A percentile compares a stretch with the other conserved stretches of the same genome.
phyloP scores from a whole-genome alignment of 2,888 invertebrate genomes.

The Germaria angustata region DNA sequence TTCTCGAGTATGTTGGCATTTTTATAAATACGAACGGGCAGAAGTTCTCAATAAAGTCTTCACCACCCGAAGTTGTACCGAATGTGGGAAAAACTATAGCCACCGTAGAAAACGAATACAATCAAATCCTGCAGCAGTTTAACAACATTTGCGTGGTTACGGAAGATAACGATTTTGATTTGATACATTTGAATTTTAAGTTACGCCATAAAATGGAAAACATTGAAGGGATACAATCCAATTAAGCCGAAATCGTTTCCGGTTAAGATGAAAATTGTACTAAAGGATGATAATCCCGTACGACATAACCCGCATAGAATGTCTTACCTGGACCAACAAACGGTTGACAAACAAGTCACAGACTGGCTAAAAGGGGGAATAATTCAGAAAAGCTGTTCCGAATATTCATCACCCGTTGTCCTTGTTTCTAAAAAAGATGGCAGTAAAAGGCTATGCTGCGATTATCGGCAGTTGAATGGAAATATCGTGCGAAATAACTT shows the following conservation, averaged over 20 bases:
- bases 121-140: not conserved
- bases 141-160: not conserved
- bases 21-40: not conserved
- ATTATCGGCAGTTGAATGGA: not conserved
- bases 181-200: not conserved
- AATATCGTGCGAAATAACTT: not conserved
- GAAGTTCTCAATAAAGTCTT: not conserved
- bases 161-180: not conserved
- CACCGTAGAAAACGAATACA: no score
- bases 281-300: conserved; percentile 70
- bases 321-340: conserved; percentile 64
- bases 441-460: not conserved
- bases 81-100: no score
- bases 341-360: conserved; percentile 24
- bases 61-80: not conserved
- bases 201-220: not conserved
- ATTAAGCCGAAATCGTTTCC: not conserved
- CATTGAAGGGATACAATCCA: conserved; percentile 72
- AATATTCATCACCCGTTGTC: conserved; percentile 23
- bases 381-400: not conserved
- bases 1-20: not conserved
- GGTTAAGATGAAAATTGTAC: not conserved
- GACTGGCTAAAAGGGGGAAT: conserved; percentile 34
- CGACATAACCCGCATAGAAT: conserved; percentile 69
- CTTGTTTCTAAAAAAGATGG: conserved; percentile 35